Conservation (phyloP, 1,140 invertebrate species). For the Mizuhopecten yessoensis region DNA sequence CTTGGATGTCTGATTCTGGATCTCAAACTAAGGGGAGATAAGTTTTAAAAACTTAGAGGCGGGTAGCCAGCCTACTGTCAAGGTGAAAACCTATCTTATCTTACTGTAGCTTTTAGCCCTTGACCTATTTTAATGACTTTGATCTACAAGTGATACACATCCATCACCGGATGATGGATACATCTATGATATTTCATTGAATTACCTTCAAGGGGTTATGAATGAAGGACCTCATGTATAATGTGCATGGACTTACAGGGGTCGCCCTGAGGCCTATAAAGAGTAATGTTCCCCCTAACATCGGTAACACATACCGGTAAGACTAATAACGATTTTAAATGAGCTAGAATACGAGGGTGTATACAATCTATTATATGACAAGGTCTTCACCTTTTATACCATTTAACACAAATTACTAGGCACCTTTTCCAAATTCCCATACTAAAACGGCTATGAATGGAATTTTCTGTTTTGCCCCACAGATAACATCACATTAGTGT, state of each 20-base stretch:
- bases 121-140: neutral
- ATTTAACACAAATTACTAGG: neutral
- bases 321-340: too few species aligned
- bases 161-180: neutral
- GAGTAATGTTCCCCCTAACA: neutral
- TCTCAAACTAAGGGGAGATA: too few species aligned
- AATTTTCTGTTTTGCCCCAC: neutral
- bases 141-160: neutral
- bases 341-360: too few species aligned
- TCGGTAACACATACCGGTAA: too few species aligned
- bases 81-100: too few species aligned
- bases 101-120: too few species aligned
- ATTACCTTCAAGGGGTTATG: neutral
- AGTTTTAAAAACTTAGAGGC: too few species aligned
- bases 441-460: neutral
- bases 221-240: neutral
- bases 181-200: neutral
- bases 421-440: neutral
- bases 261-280: neutral
- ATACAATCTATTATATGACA: too few species aligned
- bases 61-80: too few species aligned
- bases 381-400: neutral
- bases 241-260: neutral
- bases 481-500: neutral
- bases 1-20: too few species aligned